phyloP scores from a whole-genome alignment of 2,113 vertebrate genomes.

The Grammomys surdaster region DNA sequence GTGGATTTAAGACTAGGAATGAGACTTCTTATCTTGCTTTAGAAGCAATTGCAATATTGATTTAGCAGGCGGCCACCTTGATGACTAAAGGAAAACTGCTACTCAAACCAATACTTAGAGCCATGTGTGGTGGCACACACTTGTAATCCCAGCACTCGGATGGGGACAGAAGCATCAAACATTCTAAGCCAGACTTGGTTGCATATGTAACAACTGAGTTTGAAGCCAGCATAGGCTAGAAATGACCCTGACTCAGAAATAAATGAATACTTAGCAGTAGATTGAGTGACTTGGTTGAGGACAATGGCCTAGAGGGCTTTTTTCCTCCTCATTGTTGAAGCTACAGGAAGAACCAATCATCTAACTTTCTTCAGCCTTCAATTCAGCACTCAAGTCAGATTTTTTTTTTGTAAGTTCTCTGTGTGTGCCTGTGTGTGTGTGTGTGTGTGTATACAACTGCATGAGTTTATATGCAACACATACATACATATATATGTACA shows the following conservation, averaged over 20 bases:
- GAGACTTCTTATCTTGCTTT: slow-evolving; percentile 58
- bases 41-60: slow-evolving; percentile 41
- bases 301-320: slow-evolving; percentile 4
- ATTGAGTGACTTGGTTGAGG: not conserved
- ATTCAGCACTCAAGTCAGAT: not conserved
- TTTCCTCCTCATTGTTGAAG: not conserved
- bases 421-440: not conserved
- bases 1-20: not conserved
- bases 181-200: no score
- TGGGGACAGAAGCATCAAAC: not conserved
- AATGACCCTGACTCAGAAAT: not conserved
- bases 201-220: not conserved
- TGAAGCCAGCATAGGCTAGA: not conserved
- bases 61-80: slow-evolving; percentile 22
- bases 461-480: not conserved
- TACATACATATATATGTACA: not conserved
- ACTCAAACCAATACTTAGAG: not conserved
- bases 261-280: not conserved
- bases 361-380: slow-evolving; percentile 6
- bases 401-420: not conserved
- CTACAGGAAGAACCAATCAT: not conserved
- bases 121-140: not conserved
- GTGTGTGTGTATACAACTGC: not conserved
- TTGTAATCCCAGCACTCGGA: not conserved
- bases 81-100: slow-evolving; percentile 29